These are phyloP conservation scores for Bombus polaris DNA, from an alignment of 1,140 invertebrate genomes.

Conservation along the genomic window DNA sequence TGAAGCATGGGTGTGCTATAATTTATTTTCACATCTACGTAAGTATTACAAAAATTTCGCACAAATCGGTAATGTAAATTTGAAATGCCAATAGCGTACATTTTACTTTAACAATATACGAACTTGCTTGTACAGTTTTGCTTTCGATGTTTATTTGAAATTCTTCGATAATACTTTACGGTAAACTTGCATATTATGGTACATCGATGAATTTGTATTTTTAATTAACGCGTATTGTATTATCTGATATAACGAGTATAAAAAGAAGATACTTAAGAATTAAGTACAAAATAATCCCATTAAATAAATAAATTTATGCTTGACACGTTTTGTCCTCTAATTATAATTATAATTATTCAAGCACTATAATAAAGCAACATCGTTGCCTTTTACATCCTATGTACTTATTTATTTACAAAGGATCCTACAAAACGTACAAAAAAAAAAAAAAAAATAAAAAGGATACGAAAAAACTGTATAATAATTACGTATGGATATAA, in stretches of 20 bases:
- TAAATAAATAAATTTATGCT: not conserved
- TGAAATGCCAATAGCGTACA: too few relatives aligned
- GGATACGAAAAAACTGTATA: not conserved
- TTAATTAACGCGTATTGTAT: not conserved
- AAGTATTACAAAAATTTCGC: not conserved
- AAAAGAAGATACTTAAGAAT: not conserved
- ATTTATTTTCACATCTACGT: too few relatives aligned
- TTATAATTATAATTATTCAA: not conserved
- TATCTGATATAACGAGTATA: not conserved
- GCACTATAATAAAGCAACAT: not conserved
- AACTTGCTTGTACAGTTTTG: not conserved
- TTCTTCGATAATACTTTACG: too few relatives aligned
- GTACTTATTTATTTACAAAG: not conserved
- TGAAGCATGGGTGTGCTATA: accelerated
- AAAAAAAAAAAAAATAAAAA: not conserved
- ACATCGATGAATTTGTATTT: not conserved
- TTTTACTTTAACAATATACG: too few relatives aligned
- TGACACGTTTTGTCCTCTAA: not conserved
- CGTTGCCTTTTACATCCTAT: not conserved
- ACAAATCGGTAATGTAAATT: too few relatives aligned
- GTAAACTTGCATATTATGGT: not conserved
- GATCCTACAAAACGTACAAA: not conserved
- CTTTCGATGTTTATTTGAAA: not conserved
- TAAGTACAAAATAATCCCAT: too few relatives aligned
- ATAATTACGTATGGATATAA: too few relatives aligned